These are phyloP conservation scores for Pachyrhynchus sulphureomaculatus DNA, from an alignment of 1,140 invertebrate species.

Conservation along the genomic window DNA sequence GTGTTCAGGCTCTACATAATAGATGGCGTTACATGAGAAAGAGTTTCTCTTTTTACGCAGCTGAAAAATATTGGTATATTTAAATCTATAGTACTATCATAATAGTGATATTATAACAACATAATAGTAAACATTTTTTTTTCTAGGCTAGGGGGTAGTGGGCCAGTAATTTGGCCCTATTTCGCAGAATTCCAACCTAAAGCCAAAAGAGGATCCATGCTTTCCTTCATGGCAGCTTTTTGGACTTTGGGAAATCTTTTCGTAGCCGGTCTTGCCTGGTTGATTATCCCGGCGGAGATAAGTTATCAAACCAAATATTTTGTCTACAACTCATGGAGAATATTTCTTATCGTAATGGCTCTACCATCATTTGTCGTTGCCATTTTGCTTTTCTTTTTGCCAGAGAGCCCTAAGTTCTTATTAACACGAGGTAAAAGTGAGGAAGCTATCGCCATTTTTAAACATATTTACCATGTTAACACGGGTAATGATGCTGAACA, in stretches of 20 bases:
- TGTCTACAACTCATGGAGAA: slow-evolving; percentile 87
- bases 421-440: slow-evolving; percentile 74
- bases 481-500: slow-evolving; percentile 70
- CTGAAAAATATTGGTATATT: too few species aligned
- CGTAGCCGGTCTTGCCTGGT: slow-evolving; percentile 84
- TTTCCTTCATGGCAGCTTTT: slow-evolving; percentile 90
- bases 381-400: slow-evolving; percentile 76
- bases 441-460: slow-evolving; percentile 77
- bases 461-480: slow-evolving; percentile 76
- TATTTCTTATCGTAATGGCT: slow-evolving; percentile 85
- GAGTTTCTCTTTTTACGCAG: too few species aligned
- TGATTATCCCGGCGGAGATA: slow-evolving; percentile 77
- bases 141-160: slow-evolving; percentile 86
- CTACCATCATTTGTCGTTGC: slow-evolving; percentile 84
- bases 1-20: too few species aligned
- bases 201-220: slow-evolving; percentile 82
- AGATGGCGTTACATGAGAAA: too few species aligned
- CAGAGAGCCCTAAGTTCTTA: slow-evolving; percentile 91
- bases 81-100: too few species aligned
- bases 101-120: too few species aligned
- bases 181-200: slow-evolving; percentile 94
- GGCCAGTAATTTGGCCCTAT: slow-evolving; percentile 94
- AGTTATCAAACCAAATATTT: slow-evolving; percentile 64
- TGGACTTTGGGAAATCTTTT: slow-evolving; percentile 90
- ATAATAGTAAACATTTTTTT: too few species aligned